phyloP scores from a whole-genome alignment of 2,113 vertebrate genomes.

The Anolis carolinensis region DNA sequence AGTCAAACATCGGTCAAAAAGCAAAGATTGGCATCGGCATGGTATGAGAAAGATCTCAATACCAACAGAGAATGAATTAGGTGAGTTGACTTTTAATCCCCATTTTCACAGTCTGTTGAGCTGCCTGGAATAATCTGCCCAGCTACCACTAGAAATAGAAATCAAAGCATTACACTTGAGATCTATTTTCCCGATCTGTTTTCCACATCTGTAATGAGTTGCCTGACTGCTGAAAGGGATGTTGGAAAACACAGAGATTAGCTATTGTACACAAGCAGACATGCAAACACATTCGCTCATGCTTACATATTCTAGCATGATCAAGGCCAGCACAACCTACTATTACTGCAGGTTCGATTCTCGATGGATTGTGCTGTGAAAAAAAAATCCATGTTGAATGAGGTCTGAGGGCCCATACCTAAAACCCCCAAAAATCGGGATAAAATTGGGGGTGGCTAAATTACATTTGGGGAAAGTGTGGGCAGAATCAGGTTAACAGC shows the following conservation, averaged over 20 bases:
- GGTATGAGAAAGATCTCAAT: slow-evolving; percentile 74
- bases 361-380: neutral
- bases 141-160: no score
- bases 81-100: slow-evolving; percentile 30
- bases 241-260: neutral
- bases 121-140: no score
- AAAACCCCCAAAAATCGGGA: no score
- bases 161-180: no score
- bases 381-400: neutral
- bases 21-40: slow-evolving; percentile 78
- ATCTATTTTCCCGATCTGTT: no score
- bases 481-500: no score
- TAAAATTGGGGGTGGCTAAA: no score
- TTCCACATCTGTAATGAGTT: no score
- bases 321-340: neutral
- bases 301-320: neutral
- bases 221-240: neutral
- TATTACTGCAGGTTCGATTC: neutral
- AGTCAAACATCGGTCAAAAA: slow-evolving; percentile 54
- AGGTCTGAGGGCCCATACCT: no score
- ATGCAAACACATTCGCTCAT: no score
- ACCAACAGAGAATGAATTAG: slow-evolving; percentile 57
- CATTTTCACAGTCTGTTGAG: rapidly evolving
- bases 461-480: no score
- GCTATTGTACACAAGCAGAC: neutral